Base-by-base conservation (phyloP, 2,888 invertebrate genomes). In the Hirudinaria manillensis region DNA sequence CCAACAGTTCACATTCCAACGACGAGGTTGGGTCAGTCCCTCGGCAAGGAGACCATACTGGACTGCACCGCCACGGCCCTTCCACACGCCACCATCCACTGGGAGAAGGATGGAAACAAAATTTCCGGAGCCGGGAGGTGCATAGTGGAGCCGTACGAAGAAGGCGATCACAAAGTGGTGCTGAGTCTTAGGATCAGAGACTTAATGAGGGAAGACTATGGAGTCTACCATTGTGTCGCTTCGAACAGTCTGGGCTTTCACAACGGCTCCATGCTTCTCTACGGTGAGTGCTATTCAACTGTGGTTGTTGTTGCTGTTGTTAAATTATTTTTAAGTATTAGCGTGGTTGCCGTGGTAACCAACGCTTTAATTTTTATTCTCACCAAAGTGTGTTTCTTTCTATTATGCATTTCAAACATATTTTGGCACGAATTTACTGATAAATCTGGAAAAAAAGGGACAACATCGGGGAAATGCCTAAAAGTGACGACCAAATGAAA, bases 61-160 rank as follows among this genome's bases (percentile, higher is more conserved):
- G 83, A 83, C 74, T 84, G 84, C 77, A 75, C 79, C 21, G 80
- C 83, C 51, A 81, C 81, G 6, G 83, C 83, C 0, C 80, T 80
- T 72, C 84, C 84, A 0, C 81, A 81, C 34, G 81, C 80, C 3
- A 78, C 80, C 66, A 82, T 79, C 71, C 78, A 80, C n/a, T 84
- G 84, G 84, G 78, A 77, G 56, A 78, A 80, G 38, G 76, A 73
- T 19, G 55, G 34, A 36, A 56, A 16, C 34, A 73, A 61, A 38
- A 56, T 73, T 27, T 32, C 38, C 55, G 34, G 65, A 32, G 32
- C 73, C 1, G 61, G n/a, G 3, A 51, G 65, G 10, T 36, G 27
- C 24, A 56, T 36, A 2, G 34, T 73, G 24, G 73, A 73, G 29
- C 36, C 65, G 2, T 73, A 34, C 65, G 72, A 68, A 38, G 71